A percentile compares a stretch with the other conserved stretches of the same genome.
These are phyloP conservation scores for Nineta flava DNA, from an alignment of 2,888 invertebrate species.

Conservation along the genomic window DNA sequence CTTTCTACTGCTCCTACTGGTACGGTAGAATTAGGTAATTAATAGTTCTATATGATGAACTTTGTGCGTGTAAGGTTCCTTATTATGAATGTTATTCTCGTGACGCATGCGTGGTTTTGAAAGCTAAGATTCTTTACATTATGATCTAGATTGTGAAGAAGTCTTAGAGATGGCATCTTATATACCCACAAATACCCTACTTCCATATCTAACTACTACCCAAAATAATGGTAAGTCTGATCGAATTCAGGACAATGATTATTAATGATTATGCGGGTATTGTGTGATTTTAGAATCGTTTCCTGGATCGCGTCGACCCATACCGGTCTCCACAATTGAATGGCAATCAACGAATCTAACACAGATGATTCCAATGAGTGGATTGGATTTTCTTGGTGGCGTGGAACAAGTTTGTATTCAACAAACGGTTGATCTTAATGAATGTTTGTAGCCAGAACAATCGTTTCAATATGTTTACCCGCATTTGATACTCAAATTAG, in stretches of 20 bases:
- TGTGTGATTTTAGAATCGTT: slow-evolving; percentile 8
- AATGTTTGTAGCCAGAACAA: slow-evolving; percentile 35
- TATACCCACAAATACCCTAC: neutral
- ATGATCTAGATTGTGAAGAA: neutral
- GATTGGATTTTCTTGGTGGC: slow-evolving; percentile 54
- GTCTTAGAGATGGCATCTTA: neutral
- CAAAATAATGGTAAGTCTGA: neutral
- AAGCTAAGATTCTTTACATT: too few species aligned
- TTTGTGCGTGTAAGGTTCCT: too few species aligned
- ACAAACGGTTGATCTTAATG: slow-evolving; percentile 63
- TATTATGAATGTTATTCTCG: too few species aligned
- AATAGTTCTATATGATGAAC: too few species aligned
- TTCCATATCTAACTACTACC: neutral
- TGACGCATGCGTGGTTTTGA: too few species aligned
- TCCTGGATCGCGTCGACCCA: slow-evolving; percentile 29
- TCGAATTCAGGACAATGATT: too few species aligned
- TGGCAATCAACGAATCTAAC: slow-evolving; percentile 39
- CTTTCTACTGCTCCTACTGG: too few species aligned
- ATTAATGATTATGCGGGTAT: too few species aligned
- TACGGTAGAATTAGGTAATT: too few species aligned
- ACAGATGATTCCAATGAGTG: slow-evolving; percentile 46
- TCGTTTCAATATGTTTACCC: too few species aligned
- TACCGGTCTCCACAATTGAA: slow-evolving; percentile 41
- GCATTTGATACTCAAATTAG: neutral
- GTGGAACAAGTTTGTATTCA: slow-evolving; percentile 55